Conservation (phyloP, 2,888 invertebrate genomes). For the Lasioglossum villosulum region DNA sequence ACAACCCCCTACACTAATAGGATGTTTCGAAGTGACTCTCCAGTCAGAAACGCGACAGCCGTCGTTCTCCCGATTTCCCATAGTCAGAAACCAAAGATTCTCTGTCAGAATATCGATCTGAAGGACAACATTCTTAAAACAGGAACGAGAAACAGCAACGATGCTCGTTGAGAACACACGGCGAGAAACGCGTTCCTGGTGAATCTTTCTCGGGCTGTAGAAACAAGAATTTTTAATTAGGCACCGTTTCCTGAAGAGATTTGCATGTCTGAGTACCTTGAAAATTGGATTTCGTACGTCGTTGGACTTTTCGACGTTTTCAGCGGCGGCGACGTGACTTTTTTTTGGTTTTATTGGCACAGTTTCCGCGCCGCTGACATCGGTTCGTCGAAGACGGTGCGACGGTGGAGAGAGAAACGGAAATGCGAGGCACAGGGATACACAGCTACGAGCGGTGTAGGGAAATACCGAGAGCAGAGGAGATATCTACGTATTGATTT, state of each 20-base stretch:
- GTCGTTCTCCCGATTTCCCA: background rate
- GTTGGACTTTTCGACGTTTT: slow-evolving; percentile 26
- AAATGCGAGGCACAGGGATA: slow-evolving; percentile 24
- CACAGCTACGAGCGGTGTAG: slow-evolving; percentile 9
- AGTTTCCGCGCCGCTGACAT: slow-evolving; percentile 48
- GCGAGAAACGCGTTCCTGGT: background rate
- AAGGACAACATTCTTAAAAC: background rate
- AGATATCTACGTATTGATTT: slow-evolving; percentile 76
- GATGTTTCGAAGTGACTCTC: background rate
- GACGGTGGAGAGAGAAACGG: background rate
- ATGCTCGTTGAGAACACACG: background rate
- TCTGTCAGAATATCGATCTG: background rate
- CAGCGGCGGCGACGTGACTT: background rate
- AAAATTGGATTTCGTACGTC: slow-evolving; percentile 47
- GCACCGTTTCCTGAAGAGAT: slow-evolving; percentile 2
- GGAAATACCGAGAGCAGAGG: slow-evolving; percentile 51
- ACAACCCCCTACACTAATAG: background rate
- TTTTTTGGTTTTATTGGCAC: slow-evolving; percentile 51
- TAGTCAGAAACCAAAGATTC: background rate
- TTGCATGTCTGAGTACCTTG: slow-evolving; percentile 37
- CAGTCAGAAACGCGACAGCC: background rate
- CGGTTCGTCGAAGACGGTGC: slow-evolving; percentile 14
- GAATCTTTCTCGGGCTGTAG: background rate
- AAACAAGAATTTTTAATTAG: slow-evolving; percentile 35
- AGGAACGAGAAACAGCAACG: background rate